These are phyloP conservation scores for Leuciscus waleckii DNA, from an alignment of 2,797 vertebrate species.

Conservation along the genomic window DNA sequence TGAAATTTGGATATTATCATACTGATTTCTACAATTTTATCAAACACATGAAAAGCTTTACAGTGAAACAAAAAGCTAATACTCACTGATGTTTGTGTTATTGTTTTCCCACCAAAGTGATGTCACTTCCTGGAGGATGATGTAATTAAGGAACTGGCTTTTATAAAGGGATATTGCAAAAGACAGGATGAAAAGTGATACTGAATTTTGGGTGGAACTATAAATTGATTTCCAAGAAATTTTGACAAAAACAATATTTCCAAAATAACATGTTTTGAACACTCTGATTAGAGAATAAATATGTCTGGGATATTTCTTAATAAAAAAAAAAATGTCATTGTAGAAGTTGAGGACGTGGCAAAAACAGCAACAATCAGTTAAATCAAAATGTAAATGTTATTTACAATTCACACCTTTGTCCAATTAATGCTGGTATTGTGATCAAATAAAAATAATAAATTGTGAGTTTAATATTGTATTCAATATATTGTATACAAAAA, in stretches of 20 bases:
- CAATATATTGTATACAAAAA: background rate
- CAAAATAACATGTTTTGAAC: conserved; percentile 11
- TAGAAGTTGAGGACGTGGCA: background rate
- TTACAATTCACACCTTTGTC: background rate
- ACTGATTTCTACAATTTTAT: background rate
- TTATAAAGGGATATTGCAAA: conserved; percentile 24
- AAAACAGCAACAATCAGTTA: background rate
- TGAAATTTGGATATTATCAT: background rate
- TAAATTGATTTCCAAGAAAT: background rate
- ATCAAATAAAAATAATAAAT: background rate
- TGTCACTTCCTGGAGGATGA: conserved; percentile 8
- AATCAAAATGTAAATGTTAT: background rate
- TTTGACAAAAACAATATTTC: background rate
- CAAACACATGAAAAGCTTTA: background rate
- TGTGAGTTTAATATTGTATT: background rate
- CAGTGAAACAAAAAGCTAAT: background rate
- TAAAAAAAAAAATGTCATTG: background rate
- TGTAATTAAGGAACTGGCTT: conserved; percentile 1
- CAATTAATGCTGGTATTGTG: background rate
- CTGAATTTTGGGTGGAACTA: background rate
- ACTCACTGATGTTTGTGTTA: background rate
- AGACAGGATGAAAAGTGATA: background rate
- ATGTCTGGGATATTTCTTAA: conserved; percentile 19
- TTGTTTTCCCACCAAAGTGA: background rate
- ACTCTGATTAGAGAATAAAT: background rate